A percentile compares a stretch with the other conserved stretches of the same genome.
These are phyloP conservation scores for Sialis lutaria DNA, from an alignment of 2,888 invertebrate genomes.

Conservation along the genomic window DNA sequence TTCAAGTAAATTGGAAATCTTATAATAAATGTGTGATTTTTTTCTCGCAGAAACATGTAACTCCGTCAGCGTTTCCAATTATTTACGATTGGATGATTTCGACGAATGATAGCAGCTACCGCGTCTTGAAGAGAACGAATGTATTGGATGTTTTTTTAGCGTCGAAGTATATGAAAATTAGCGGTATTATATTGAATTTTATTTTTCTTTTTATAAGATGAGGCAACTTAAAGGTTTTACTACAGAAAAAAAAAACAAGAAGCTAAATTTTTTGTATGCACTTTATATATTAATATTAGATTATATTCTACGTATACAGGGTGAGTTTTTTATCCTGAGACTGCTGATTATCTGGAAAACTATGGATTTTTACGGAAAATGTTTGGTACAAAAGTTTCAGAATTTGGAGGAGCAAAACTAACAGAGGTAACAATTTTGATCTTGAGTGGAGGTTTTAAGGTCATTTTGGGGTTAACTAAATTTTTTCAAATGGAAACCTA, in stretches of 20 bases:
- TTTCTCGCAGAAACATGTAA: constrained; percentile 15
- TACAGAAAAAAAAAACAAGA: background rate
- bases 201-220: too few relatives aligned
- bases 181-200: constrained; percentile 27
- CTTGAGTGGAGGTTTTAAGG: too few relatives aligned
- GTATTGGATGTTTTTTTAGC: constrained; percentile 55
- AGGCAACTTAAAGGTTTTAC: background rate
- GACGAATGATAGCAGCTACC: constrained; percentile 40
- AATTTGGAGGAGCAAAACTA: too few relatives aligned
- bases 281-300: too few relatives aligned
- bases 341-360: too few relatives aligned
- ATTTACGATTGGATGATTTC: constrained; percentile 73
- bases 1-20: constrained; percentile 3
- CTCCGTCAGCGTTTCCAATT: constrained; percentile 37
- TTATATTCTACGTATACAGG: too few relatives aligned
- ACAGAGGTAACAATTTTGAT: too few relatives aligned
- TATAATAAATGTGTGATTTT: background rate
- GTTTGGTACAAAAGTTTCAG: too few relatives aligned
- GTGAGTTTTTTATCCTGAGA: too few relatives aligned
- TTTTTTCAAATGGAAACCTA: too few relatives aligned
- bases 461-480: too few relatives aligned
- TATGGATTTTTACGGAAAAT: too few relatives aligned
- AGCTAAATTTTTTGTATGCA: background rate
- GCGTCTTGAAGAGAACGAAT: constrained; percentile 46
- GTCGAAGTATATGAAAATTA: constrained; percentile 50